These are phyloP conservation scores for Busseola fusca DNA, from an alignment of 2,888 invertebrate genomes.

Conservation along the genomic window DNA sequence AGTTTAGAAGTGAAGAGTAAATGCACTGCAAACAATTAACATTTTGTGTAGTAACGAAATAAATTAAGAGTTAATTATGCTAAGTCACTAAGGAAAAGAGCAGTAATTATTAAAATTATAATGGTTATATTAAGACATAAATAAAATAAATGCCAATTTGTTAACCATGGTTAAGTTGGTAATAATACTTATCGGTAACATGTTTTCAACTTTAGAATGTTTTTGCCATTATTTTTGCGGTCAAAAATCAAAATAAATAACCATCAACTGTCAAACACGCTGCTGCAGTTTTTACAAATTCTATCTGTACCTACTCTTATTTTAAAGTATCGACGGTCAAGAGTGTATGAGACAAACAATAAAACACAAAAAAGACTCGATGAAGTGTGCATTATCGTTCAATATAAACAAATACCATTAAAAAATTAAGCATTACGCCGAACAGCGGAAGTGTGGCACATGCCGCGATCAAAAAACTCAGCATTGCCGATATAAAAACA, in stretches of 20 bases:
- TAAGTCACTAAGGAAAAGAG: slow-evolving; percentile 14
- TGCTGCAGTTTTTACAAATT: not conserved
- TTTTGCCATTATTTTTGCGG: not conserved
- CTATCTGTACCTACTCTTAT: not conserved
- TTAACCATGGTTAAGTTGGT: slow-evolving; percentile 3
- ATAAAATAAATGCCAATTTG: not conserved
- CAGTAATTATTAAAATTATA: slow-evolving; percentile 31
- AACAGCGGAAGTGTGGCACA: slow-evolving; percentile 82
- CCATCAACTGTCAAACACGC: not conserved
- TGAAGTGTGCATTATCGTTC: slow-evolving; percentile 46
- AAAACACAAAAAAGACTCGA: slow-evolving; percentile 21
- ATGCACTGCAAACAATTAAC: slow-evolving; percentile 19
- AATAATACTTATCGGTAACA: not conserved
- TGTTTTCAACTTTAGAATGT: not conserved
- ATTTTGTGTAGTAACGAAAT: slow-evolving; percentile 11
- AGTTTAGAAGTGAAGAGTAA: no score
- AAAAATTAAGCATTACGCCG: slow-evolving; percentile 56
- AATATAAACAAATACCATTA: slow-evolving; percentile 52
- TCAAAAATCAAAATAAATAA: not conserved
- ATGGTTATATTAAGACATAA: slow-evolving; percentile 12
- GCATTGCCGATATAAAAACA: slow-evolving; percentile 72
- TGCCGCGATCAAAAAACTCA: slow-evolving; percentile 77
- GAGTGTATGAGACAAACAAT: slow-evolving; percentile 23
- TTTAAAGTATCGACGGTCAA: slow-evolving; percentile 44
- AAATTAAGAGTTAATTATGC: slow-evolving; percentile 39